phyloP scores from a whole-genome alignment of 2,888 invertebrate genomes.

The Troides aeacus region DNA sequence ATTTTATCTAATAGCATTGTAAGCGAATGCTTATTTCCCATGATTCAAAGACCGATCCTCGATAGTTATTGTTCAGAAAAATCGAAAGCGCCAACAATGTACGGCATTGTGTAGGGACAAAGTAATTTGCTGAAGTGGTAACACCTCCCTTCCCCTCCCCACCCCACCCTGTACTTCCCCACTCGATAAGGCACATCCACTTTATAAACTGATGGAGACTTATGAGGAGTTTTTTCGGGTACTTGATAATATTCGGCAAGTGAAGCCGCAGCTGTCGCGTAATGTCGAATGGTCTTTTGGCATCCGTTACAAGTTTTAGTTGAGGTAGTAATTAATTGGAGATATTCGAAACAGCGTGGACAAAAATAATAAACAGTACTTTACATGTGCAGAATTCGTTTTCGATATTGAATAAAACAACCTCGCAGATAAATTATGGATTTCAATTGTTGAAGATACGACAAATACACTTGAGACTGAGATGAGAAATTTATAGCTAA shows the following conservation, averaged over 20 bases:
- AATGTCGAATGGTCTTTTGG: background rate
- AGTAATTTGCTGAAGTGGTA: slow-evolving; percentile 43
- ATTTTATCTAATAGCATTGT: slow-evolving; percentile 9
- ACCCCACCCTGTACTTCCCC: slow-evolving; percentile 30
- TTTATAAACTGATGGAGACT: slow-evolving; percentile 28
- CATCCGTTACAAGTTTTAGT: background rate
- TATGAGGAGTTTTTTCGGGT: slow-evolving; percentile 30
- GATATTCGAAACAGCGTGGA: background rate
- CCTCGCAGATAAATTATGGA: no score
- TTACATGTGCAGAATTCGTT: no score
- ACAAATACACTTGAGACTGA: no score
- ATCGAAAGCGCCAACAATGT: slow-evolving; percentile 37
- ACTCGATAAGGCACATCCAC: slow-evolving; percentile 41
- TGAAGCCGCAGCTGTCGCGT: slow-evolving; percentile 18
- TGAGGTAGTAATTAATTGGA: background rate
- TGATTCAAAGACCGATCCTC: slow-evolving; percentile 25
- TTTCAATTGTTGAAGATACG: no score
- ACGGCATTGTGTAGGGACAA: slow-evolving; percentile 40
- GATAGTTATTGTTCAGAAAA: slow-evolving; percentile 37
- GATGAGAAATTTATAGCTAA: no score
- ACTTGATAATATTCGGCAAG: slow-evolving; percentile 27
- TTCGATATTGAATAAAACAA: no score
- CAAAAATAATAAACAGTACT: background rate
- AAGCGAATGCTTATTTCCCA: slow-evolving; percentile 20
- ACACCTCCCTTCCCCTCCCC: slow-evolving; percentile 35